Evolutionary conservation across 2,888 invertebrate species (phyloP).

Genomic region (Fragum whitleyi): DNA sequence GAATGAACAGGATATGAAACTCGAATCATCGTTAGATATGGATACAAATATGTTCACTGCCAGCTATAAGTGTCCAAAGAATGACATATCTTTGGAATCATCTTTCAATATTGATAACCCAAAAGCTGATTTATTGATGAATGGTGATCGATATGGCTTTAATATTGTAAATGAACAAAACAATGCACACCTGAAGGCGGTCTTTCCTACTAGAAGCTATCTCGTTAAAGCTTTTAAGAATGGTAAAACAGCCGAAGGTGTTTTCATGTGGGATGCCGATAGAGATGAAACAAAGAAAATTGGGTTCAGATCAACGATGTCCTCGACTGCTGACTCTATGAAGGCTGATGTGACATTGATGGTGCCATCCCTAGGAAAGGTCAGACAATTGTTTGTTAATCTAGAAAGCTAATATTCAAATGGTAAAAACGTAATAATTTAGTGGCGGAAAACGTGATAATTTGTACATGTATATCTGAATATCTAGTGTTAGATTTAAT

Average conservation of each 20-base stretch:
- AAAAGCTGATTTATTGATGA: slow-evolving; percentile 20
- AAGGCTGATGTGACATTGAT: slow-evolving; percentile 69
- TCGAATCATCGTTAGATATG: slow-evolving; percentile 41
- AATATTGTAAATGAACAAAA: slow-evolving; percentile 33
- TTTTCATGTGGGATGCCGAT: slow-evolving; percentile 75
- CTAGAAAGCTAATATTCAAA: too few species aligned
- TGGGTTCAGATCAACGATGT: slow-evolving; percentile 56
- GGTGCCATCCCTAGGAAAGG: slow-evolving; percentile 73
- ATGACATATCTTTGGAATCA: slow-evolving; percentile 13
- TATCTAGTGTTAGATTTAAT: too few species aligned
- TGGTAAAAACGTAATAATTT: too few species aligned
- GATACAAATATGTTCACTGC: slow-evolving; percentile 20
- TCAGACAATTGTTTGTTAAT: too few species aligned
- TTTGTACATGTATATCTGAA: too few species aligned
- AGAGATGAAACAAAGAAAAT: slow-evolving; percentile 71
- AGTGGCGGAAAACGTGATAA: too few species aligned
- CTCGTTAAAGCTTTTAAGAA: slow-evolving; percentile 44
- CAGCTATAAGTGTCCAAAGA: slow-evolving; percentile 32
- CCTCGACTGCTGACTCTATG: slow-evolving; percentile 53
- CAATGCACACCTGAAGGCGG: slow-evolving; percentile 60
- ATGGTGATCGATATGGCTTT: slow-evolving; percentile 51
- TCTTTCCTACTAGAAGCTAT: slow-evolving; percentile 65
- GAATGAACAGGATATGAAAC: neutral
- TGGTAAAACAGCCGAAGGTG: slow-evolving; percentile 52
- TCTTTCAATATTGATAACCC: slow-evolving; percentile 14